Conservation (phyloP, 2,113 vertebrate species). For the Psittacula cyanocephala region DNA sequence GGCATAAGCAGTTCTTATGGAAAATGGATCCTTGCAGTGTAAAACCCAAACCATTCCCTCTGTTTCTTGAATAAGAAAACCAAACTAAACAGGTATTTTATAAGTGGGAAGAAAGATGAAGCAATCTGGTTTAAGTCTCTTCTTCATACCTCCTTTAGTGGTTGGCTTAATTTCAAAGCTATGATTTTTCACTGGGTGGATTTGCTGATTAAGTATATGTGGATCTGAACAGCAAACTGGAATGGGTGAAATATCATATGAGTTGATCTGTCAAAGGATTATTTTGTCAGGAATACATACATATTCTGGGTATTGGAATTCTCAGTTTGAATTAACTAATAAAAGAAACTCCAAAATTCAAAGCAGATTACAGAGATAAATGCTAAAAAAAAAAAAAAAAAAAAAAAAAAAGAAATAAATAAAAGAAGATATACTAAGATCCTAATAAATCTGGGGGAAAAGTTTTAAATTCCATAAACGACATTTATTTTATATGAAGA, state of each 20-base stretch:
- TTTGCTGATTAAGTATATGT: background rate
- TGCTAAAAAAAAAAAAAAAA: background rate
- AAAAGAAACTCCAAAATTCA: background rate
- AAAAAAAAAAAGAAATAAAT: too few species aligned
- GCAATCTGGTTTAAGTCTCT: background rate
- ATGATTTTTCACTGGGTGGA: background rate
- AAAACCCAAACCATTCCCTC: background rate
- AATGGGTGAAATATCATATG: background rate
- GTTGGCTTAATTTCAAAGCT: background rate
- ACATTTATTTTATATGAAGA: conserved; percentile 15
- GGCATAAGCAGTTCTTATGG: background rate
- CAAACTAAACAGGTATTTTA: background rate
- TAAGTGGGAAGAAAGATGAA: background rate
- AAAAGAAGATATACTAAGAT: background rate
- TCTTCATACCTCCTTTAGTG: background rate
- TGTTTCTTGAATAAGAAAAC: background rate
- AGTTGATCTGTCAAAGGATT: background rate
- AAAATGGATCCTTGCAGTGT: background rate
- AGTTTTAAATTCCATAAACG: background rate
- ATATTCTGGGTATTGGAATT: background rate
- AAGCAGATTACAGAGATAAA: background rate
- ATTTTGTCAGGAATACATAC: background rate
- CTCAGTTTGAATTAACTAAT: background rate
- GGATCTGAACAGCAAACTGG: background rate
- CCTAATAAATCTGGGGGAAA: background rate